These are phyloP conservation scores for Harpagifer antarcticus DNA, from an alignment of 2,797 vertebrate genomes.

Conservation along the genomic window DNA sequence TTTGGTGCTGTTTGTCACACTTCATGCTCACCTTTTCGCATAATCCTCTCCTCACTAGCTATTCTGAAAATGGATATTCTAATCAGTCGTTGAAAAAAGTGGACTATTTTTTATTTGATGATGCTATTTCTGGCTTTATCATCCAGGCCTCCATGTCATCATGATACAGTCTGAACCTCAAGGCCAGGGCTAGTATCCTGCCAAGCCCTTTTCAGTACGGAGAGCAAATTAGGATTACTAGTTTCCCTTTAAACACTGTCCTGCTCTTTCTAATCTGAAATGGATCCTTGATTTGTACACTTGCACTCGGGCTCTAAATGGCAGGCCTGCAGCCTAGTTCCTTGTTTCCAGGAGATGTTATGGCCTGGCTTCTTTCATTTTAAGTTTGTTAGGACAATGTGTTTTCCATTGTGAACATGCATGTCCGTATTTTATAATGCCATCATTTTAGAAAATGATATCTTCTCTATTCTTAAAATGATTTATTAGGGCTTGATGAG, in stretches of 20 bases:
- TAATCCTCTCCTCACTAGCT: conserved; percentile 9
- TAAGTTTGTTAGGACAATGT: conserved; percentile 7
- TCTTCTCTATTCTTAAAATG: conserved; percentile 17
- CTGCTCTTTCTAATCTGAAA: conserved; percentile 63
- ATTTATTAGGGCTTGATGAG: not conserved
- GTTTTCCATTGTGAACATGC: not conserved
- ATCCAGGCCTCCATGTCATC: conserved; percentile 39
- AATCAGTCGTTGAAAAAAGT: conserved; percentile 10
- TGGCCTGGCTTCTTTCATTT: conserved; percentile 15
- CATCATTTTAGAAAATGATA: not conserved
- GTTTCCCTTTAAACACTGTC: conserved; percentile 44
- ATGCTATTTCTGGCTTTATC: conserved; percentile 41
- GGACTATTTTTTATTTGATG: conserved; percentile 30
- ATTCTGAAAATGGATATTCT: conserved; percentile 20
- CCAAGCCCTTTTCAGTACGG: conserved; percentile 45
- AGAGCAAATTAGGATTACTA: conserved; percentile 67
- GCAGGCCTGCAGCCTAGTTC: conserved; percentile 18
- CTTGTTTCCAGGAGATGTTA: conserved; percentile 13
- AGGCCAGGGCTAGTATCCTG: conserved; percentile 28
- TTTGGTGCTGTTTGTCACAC: conserved; percentile 20
- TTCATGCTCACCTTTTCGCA: conserved; percentile 1
- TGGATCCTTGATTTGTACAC: conserved; percentile 50
- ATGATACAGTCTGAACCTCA: conserved; percentile 22
- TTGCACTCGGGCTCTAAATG: conserved; percentile 24
- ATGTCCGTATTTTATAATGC: not conserved